phyloP scores from a whole-genome alignment of 2,888 invertebrate genomes.

The Diaprepes abbreviatus region DNA sequence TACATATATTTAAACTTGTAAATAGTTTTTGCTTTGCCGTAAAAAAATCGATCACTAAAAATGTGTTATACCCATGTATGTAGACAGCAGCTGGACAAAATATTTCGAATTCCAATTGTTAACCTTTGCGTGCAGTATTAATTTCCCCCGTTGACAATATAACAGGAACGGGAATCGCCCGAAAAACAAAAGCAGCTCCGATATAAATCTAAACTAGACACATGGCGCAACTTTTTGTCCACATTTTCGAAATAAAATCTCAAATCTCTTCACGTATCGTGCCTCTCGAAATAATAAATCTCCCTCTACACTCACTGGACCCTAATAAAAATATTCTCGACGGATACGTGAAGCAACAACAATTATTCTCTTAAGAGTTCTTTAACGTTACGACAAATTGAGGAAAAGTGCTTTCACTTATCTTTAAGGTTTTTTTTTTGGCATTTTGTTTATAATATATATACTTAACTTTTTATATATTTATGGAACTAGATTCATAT shows the following conservation, averaged over 20 bases:
- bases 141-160: slow-evolving; percentile 13
- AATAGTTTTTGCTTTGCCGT: too few species aligned
- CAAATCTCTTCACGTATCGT: slow-evolving; percentile 13
- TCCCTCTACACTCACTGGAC: not conserved
- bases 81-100: not conserved
- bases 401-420: too few species aligned
- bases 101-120: not conserved
- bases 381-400: not conserved
- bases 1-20: too few species aligned
- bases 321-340: slow-evolving; percentile 8
- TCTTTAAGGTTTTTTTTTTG: too few species aligned
- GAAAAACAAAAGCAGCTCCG: slow-evolving; percentile 1
- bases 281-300: slow-evolving; percentile 11
- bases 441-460: too few species aligned
- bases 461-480: too few species aligned
- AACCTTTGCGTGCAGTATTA: not conserved
- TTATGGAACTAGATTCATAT: too few species aligned
- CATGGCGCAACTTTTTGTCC: not conserved
- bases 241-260: not conserved
- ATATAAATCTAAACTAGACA: slow-evolving; percentile 9
- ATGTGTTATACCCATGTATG: too few species aligned
- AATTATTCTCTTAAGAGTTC: not conserved
- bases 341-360: not conserved
- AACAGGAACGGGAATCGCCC: not conserved
- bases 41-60: too few species aligned